Evolutionary conservation across 2,113 vertebrate genomes (phyloP), one percentile per base, ranked within the genome.

Genomic region (Oostethus manadensis): DNA sequence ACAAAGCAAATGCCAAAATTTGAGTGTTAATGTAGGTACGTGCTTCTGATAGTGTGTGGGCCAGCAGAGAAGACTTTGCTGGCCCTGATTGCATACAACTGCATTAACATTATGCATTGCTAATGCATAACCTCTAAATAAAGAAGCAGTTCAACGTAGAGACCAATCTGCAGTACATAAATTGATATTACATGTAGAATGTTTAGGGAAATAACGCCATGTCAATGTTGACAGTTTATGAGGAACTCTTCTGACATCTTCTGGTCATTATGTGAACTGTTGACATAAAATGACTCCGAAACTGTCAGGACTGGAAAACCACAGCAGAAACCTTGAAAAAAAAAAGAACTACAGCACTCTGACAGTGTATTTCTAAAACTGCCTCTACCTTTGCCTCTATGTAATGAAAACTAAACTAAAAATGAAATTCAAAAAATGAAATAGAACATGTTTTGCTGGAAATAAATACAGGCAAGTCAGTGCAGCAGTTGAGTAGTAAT

Each of bases 181-280:
- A 18, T 60, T 74, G 35, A 74, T 72, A 58, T 58, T 26, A 44
- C 68, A 78, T 80, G 71, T 45, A 76, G 49, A 70, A 70, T 64
- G 59, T 59, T 54, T 49, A 62, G 35, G 60, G 59, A 51, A 70
- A 62, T 60, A 61, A 64, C 56, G 23, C 46, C 55, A 29, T 51
- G 33, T 64, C 49, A 49, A 73, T 17, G 35, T 20, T 18, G 16
- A 22, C 62, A 53, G 47, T 58, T 74, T 84, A 65, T 82, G 60
- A 88, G 86, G 83, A 86, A 57, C 85, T 81, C 76, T 84, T 68
- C 83, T 89, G 89, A 87, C 89, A 86, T 79, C 89, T 88, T 77
- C 77, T 89, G 89, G 84, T 57, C 51, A 22, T 16, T 7, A 50
- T 16, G 54, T 42, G 63, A 80, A 83, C 38, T 53, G 17, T 47